Conservation (phyloP, 2,888 invertebrate genomes). For the Pandemis heparana region DNA sequence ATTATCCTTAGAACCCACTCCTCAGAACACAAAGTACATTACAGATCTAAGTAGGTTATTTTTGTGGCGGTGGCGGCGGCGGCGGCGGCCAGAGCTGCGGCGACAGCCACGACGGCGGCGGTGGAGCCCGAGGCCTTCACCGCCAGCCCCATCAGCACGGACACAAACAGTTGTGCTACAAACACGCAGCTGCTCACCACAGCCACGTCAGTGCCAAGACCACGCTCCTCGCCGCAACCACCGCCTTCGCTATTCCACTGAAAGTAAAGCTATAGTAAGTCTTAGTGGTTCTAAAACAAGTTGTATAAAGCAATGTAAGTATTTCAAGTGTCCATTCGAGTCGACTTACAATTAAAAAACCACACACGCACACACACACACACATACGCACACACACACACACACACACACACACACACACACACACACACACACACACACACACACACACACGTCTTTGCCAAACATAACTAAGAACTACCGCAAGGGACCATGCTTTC, state of each 20-base stretch:
- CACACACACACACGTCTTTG: too few relatives aligned
- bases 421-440: too few relatives aligned
- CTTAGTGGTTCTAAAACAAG: background rate
- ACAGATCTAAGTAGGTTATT: slow-evolving; percentile 95
- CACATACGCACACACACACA: too few relatives aligned
- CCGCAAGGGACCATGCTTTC: too few relatives aligned
- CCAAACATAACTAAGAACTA: too few relatives aligned
- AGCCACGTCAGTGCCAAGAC: slow-evolving; percentile 97
- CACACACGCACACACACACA: too few relatives aligned
- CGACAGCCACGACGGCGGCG: slow-evolving; percentile 94
- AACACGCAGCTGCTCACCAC: slow-evolving; percentile 98
- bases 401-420: too few relatives aligned
- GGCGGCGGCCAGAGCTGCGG: slow-evolving; percentile 93
- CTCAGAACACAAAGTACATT: slow-evolving; percentile 47
- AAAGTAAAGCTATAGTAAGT: slow-evolving; percentile 39
- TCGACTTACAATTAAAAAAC: too few relatives aligned
- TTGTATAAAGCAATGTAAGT: too few relatives aligned
- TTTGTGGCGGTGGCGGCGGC: slow-evolving; percentile 94
- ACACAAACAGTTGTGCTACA: slow-evolving; percentile 96
- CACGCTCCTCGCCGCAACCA: slow-evolving; percentile 88
- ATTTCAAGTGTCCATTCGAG: too few relatives aligned
- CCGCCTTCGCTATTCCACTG: slow-evolving; percentile 80
- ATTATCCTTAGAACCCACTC: background rate
- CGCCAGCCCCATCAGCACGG: slow-evolving; percentile 94
- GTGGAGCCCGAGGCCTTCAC: slow-evolving; percentile 93